Conservation (phyloP, 2,888 invertebrate genomes). For the Apamea crenata region DNA sequence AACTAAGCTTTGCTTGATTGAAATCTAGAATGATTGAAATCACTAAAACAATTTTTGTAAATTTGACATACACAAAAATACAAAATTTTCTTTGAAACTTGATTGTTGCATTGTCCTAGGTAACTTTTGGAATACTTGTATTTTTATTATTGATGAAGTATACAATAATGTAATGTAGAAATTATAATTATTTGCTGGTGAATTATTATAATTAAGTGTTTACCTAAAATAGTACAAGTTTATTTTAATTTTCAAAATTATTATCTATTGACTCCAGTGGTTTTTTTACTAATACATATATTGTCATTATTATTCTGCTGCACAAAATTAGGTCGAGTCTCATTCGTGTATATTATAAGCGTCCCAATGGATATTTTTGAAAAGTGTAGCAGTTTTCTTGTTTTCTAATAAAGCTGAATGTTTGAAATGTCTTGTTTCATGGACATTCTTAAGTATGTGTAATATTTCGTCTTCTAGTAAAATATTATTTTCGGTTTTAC, state of each 20-base stretch:
- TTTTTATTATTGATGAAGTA: constrained; percentile 54
- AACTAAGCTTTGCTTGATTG: constrained; percentile 58
- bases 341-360: constrained; percentile 66
- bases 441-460: constrained; percentile 83
- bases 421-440: constrained; percentile 79
- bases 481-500: constrained; percentile 89
- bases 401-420: constrained; percentile 78
- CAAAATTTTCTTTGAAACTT: constrained; percentile 25
- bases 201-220: constrained; percentile 68
- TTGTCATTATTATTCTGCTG: constrained; percentile 71
- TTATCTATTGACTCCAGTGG: constrained; percentile 66
- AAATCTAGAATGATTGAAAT: constrained; percentile 42
- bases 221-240: constrained; percentile 78
- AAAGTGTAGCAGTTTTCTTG: constrained; percentile 82
- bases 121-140: constrained; percentile 54
- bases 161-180: constrained; percentile 52
- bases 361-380: constrained; percentile 83
- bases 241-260: constrained; percentile 69
- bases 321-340: constrained; percentile 73
- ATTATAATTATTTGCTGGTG: constrained; percentile 58
- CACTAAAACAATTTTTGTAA: constrained; percentile 46
- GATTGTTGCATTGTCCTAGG: constrained; percentile 43
- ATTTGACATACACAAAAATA: constrained; percentile 27
- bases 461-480: constrained; percentile 89
- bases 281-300: constrained; percentile 62